Base-by-base conservation (phyloP, 2,797 vertebrate species). In the Orestias chungarensis region DNA sequence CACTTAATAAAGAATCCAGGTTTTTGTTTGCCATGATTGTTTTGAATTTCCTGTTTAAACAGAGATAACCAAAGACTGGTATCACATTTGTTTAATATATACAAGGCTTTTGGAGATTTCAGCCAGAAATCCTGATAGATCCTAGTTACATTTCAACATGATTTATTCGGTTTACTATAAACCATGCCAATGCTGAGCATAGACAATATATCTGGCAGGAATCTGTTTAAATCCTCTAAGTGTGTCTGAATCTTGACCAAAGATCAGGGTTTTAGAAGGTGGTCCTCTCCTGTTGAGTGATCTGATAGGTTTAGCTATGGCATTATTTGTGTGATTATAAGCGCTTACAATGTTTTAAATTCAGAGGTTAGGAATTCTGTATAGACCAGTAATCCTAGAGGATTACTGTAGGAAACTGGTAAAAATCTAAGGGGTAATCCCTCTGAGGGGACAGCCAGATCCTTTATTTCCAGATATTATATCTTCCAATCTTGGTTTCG, bases 341-440 rank as follows among this genome's bases (percentile, higher is more conserved):
- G 82, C 79, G 72, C 46, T 92, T 91, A 90, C 78, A 74, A 86
- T 88, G 88, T 83, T 92, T 87, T 85, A 82, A 74, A 81, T 90
- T 90, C 87, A 90, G 84, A 90, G 92, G 89, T 91, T 87, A 86
- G 77, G 74, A 65, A 71, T 81, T 87, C 29, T 2, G 79, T 92
- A 85, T 88, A 86, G 84, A 82, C 86, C 72, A 75, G 83, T 93
- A 92, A 93, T 92, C 90, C 86, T 15, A 0, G 42, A 61, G 86
- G 91, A 93, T 92, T 91, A 92, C 78, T 1, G 72, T 20, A 43
- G 50, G 81, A 91, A 89, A 90, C 89, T 89, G 78, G 79, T 82
- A 81, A 92, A 89, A 87, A 92, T 92, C 86, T 87, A 79, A 77
- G 91, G 88, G 91, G 88, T 91, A 91, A 93, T 91, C 90, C 89